Evolutionary conservation across 2,797 vertebrate species (phyloP), one percentile per base, ranked within the genome.

Genomic region (Champsocephalus esox): DNA sequence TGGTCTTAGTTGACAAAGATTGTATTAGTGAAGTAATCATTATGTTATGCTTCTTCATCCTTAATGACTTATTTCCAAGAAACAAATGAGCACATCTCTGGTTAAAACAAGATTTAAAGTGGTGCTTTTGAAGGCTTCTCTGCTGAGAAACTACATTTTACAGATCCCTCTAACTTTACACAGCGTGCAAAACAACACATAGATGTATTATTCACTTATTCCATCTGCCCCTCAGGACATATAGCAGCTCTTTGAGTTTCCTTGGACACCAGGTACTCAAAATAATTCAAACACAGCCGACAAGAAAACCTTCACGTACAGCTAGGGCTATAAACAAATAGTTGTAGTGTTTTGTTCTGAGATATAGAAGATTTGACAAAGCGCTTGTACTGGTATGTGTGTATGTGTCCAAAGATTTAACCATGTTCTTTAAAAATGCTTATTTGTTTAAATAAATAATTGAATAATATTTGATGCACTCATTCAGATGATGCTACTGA

Each of bases 211-310:
- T 66, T 12, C 7, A n/a, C 17, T 38, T 65, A 4, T 3, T 56
- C 14, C 21, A 13, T 48, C 12, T 38, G 8, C 34, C 24, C 41
- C n/a, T 52, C 9, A 24, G 5, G 43, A 50, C 19, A 3, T 24
- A 13, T 12, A 77, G 11, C 48, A 66, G 57, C 21, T 65, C n/a
- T n/a, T 41, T 3, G 1, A 52, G 44, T 49, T 70, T 54, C 75
- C 14, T 12, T 19, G 21, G 16, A 56, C 9, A 63, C 9, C 17
- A 3, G 57, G 10, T 9, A 9, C 44, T 24, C 9, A 17, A 50
- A 44, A 64, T 13, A 5, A 21, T 24, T 34, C 9, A 14, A 55
- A 28, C n/a, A 13, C 14, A 13, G 24, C 5, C 21, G 19, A 7
- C 41, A 59, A 52, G 8, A 49, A 1, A 2, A 38, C n/a, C 14